A percentile compares a stretch with the other conserved stretches of the same genome.
These are phyloP conservation scores for Ecliptopera silaceata DNA, from an alignment of 2,888 invertebrate genomes.

Conservation along the genomic window DNA sequence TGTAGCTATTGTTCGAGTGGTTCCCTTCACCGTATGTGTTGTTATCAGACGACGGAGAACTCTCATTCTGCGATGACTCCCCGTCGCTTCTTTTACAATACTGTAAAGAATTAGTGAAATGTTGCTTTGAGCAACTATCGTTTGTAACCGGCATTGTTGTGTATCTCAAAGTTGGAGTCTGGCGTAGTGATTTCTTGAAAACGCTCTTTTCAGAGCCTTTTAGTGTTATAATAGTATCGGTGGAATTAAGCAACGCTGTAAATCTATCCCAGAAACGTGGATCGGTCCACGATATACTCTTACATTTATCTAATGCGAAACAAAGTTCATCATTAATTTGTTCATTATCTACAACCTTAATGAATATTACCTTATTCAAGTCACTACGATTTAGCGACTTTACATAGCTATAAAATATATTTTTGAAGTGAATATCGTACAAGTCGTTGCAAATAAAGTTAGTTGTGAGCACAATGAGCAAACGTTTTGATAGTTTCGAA, in stretches of 20 bases:
- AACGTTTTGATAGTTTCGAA: constrained; percentile 77
- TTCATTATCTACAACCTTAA: constrained; percentile 74
- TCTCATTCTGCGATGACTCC: constrained; percentile 82
- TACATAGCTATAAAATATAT: constrained; percentile 77
- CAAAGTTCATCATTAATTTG: constrained; percentile 76
- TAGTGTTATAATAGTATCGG: constrained; percentile 79
- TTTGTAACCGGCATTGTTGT: constrained; percentile 83
- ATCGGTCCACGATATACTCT: constrained; percentile 89
- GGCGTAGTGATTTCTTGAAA: constrained; percentile 79
- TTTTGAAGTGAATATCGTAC: constrained; percentile 77
- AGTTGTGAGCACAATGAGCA: constrained; percentile 84
- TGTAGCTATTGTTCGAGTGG: constrained; percentile 86
- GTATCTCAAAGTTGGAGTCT: constrained; percentile 78
- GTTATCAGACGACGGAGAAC: constrained; percentile 79
- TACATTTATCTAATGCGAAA: constrained; percentile 81
- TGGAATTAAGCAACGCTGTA: constrained; percentile 89
- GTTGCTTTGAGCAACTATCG: constrained; percentile 81
- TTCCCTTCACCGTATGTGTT: constrained; percentile 86
- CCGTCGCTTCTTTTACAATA: constrained; percentile 75
- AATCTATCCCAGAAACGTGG: constrained; percentile 94
- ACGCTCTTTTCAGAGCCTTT: constrained; percentile 73
- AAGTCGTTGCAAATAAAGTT: constrained; percentile 77
- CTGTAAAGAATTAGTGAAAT: constrained; percentile 77
- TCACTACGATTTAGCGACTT: constrained; percentile 76
- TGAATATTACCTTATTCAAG: constrained; percentile 74